A percentile compares a stretch with the other conserved stretches of the same genome.
These are phyloP conservation scores for Elysia chlorotica DNA, from an alignment of 1,140 invertebrate species.

Conservation along the genomic window DNA sequence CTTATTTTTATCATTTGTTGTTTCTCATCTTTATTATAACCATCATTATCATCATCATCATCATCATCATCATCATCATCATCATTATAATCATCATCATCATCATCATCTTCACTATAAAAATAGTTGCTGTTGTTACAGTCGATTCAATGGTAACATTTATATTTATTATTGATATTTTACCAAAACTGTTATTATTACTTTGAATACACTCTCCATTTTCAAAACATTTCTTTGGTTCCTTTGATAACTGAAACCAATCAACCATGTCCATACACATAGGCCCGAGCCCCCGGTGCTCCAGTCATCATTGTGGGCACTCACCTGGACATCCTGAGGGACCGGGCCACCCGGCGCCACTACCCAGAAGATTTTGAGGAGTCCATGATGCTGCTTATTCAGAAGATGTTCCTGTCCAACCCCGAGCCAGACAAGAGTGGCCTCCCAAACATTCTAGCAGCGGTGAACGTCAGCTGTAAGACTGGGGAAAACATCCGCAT, in stretches of 20 bases:
- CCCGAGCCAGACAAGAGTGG: slow-evolving; percentile 96
- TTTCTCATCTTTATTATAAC: no score
- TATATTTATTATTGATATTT: no score
- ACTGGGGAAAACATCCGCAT: slow-evolving; percentile 89
- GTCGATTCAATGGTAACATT: no score
- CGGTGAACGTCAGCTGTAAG: slow-evolving; percentile 88
- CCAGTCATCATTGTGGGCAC: slow-evolving; percentile 60
- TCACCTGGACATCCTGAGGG: slow-evolving; percentile 78
- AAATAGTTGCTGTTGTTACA: no score
- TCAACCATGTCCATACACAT: not conserved
- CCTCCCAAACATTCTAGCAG: slow-evolving; percentile 88
- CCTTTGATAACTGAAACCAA: not conserved
- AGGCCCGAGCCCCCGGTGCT: slow-evolving; percentile 65
- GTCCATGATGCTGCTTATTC: slow-evolving; percentile 40
- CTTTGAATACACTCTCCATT: no score
- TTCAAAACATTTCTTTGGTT: not conserved
- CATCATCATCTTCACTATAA: no score
- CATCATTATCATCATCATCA: no score
- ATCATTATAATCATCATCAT: no score
- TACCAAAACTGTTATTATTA: no score
- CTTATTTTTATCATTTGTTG: no score
- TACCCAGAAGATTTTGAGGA: slow-evolving; percentile 86
- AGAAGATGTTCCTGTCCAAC: slow-evolving; percentile 80
- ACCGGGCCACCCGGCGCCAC: slow-evolving; percentile 70
- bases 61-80: no score